A percentile compares a stretch with the other conserved stretches of the same genome.
Conservation (phyloP, 2,888 invertebrate species). For the Leuctra nigra region DNA sequence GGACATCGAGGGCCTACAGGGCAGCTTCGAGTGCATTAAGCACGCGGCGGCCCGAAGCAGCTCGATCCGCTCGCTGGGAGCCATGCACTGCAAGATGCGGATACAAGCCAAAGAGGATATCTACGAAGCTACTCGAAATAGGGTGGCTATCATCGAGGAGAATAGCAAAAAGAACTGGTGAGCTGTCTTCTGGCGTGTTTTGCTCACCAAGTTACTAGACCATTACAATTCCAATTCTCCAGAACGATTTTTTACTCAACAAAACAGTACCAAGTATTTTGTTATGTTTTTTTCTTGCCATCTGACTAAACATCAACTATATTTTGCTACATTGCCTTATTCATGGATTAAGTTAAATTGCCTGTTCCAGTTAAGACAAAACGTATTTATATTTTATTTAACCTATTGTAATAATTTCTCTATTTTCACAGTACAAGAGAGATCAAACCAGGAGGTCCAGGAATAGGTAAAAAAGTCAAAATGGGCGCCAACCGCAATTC, state of each 20-base stretch:
- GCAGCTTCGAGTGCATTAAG: conserved; percentile 88
- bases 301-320: too few relatives aligned
- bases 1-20: conserved; percentile 78
- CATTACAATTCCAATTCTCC: too few relatives aligned
- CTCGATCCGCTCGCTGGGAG: conserved; percentile 73
- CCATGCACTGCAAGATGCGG: conserved; percentile 80
- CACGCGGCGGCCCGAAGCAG: conserved; percentile 50
- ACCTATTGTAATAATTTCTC: too few relatives aligned
- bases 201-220: too few relatives aligned
- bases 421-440: conserved; percentile 72
- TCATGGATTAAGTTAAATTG: too few relatives aligned
- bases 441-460: conserved; percentile 85
- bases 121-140: conserved; percentile 84
- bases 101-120: conserved; percentile 94
- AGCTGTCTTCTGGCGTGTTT: neutral
- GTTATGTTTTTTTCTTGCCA: too few relatives aligned
- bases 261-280: too few relatives aligned
- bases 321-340: too few relatives aligned
- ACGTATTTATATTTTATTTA: too few relatives aligned
- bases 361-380: too few relatives aligned
- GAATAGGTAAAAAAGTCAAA: conserved; percentile 83
- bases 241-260: too few relatives aligned
- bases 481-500: conserved; percentile 36
- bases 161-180: conserved; percentile 91
- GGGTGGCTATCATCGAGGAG: conserved; percentile 88